Base-by-base conservation (phyloP, 1,140 invertebrate genomes). In the Planococcus citri region DNA sequence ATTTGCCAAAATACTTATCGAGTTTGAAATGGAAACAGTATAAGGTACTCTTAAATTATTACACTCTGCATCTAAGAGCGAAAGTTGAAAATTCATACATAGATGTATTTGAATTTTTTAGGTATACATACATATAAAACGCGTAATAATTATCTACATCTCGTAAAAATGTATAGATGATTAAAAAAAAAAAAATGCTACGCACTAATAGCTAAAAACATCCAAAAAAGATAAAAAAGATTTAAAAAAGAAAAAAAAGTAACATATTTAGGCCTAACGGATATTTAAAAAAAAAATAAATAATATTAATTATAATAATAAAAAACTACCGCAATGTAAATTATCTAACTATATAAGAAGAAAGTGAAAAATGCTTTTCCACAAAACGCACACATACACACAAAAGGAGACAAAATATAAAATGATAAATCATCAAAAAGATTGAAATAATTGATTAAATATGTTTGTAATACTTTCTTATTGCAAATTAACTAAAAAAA, bases 181-280 rank as follows among this genome's bases (percentile, higher is more conserved):
- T 24, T 14, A 22, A 64, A 24, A 27, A 10, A 64, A 64, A 64
- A 64, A 10, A 64, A 64, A 64, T 17, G 4, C 20, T 51, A 51
- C 12, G 41, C n/a, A 3, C 4, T 51, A 51, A n/a, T 51, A 64
- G 60, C 60, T 64, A 64, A 64, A 64, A 64, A 22, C 10, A 4
- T 4, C 24, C 25, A 9, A 64, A 64, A 64, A 64, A 64, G 25
- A 64, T 64, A 64, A 27, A 64, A 64, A 64, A 64, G 41, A 51
- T 25, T 25, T 24, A 64, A 64, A 64, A 64, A 25, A 64, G 21
- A 25, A 64, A 27, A 60, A 60, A 64, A 64, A 64, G 25, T 64
- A 64, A 64, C 25, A 27, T 64, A 64, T 27, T 64, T 64, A 64
- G 60, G 60, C 60, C 60, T 64, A 64, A 64, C 25, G 60, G 60